Conservation (phyloP, 2,797 vertebrate genomes). For the Phylloscopus collybita region DNA sequence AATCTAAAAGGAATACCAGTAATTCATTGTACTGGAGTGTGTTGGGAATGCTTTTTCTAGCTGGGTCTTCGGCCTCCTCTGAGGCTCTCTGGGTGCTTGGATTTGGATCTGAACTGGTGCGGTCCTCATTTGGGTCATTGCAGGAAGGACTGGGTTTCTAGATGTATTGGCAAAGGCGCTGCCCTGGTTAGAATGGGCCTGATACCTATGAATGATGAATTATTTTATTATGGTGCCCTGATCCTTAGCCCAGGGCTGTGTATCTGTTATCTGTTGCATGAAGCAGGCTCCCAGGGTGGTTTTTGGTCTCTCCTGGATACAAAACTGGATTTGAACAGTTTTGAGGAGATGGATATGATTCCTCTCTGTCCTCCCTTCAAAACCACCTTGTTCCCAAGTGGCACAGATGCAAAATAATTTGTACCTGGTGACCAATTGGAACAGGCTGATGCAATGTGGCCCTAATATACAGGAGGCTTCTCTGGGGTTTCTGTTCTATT, state of each 20-base stretch:
- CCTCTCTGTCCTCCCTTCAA: background rate
- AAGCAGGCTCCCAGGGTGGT: rapidly evolving
- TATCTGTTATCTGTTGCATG: background rate
- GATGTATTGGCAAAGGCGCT: background rate
- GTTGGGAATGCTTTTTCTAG: background rate
- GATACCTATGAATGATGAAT: background rate
- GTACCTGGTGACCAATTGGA: slow-evolving; percentile 29
- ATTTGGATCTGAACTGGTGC: background rate
- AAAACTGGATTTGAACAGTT: background rate
- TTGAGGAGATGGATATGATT: background rate
- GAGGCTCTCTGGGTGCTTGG: background rate
- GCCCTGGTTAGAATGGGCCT: background rate
- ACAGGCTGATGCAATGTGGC: slow-evolving; percentile 5
- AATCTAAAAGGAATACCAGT: background rate
- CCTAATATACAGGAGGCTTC: slow-evolving; percentile 17
- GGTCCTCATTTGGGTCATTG: background rate
- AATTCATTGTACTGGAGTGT: background rate
- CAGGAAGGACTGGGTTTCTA: background rate
- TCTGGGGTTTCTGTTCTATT: background rate
- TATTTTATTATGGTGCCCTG: background rate
- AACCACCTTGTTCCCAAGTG: background rate
- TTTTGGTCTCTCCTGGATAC: background rate
- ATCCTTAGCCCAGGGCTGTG: background rate
- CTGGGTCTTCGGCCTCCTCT: background rate
- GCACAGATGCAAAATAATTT: background rate